Evolutionary conservation across 2,797 vertebrate species (phyloP), one percentile per base, ranked within the genome.

Genomic region (Synaphobranchus kaupii): DNA sequence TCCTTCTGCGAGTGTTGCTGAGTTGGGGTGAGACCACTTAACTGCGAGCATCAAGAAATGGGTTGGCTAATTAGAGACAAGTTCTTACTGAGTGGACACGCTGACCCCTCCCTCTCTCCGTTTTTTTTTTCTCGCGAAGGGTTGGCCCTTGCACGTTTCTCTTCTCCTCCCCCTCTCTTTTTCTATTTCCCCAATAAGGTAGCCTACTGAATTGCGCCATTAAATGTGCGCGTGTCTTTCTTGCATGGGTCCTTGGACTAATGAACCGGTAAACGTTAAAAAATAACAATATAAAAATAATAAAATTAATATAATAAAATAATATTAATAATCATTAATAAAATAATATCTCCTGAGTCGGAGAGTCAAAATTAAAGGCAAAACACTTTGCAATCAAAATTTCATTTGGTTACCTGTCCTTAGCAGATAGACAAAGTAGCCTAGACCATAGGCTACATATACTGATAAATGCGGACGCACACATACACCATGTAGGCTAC

Each of bases 61-160:
- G 90, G 90, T 92, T 94, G 95, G 95, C 94, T 96, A 96, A 96
- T 96, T 96, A 96, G 90, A 95, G 93, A 92, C 90, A 94, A 95
- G 93, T 95, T 94, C 94, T 94, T 94, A 94, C 89, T 88, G 93
- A 94, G 94, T 94, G 94, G 91, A 94, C 92, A 89, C 91, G 82
- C 90, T 93, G 89, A 92, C 90, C 92, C 93, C 93, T 93, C 93
- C 92, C 86, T 68, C 89, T 82, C 86, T 52, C 54, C 63, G 52
- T 28, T 8, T 25, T 34, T 86, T 86, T 17, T 22, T 48, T 13
- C 20, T 34, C 22, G 31, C 39, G 34, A 60, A 20, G 86, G 86
- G 81, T 48, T 54, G 50, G 44, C 13, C 9, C 50, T 47, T 73
- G 34, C 9, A 31, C 50, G n/a, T 15, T 34, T 15, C 91, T 87